Conservation (phyloP, 1,140 invertebrate genomes). For the Holcopasites calliopsidis region DNA sequence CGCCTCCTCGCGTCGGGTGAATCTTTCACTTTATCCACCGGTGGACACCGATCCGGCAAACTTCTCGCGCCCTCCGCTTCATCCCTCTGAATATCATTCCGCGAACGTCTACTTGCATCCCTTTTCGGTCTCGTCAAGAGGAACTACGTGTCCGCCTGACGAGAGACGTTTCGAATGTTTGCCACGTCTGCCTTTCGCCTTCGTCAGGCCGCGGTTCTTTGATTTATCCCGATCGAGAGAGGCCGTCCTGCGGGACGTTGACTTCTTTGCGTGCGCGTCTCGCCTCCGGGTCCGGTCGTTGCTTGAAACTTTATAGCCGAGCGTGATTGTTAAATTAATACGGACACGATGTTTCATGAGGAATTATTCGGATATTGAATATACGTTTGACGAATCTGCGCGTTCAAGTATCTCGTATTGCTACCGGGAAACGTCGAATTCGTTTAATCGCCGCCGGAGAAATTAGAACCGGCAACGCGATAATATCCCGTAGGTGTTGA, state of each 20-base stretch:
- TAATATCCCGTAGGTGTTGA: neutral
- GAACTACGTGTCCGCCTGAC: slow-evolving; percentile 37
- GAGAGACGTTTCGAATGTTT: slow-evolving; percentile 51
- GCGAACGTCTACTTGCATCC: slow-evolving; percentile 60
- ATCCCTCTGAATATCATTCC: slow-evolving; percentile 71
- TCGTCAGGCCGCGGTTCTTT: slow-evolving; percentile 33
- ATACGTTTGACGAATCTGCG: too few relatives aligned
- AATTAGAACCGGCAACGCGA: slow-evolving; percentile 25
- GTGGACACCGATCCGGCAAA: slow-evolving; percentile 75
- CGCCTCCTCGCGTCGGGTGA: slow-evolving; percentile 56
- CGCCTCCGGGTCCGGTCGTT: neutral
- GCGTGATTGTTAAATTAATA: neutral
- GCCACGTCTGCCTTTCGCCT: slow-evolving; percentile 52
- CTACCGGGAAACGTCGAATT: neutral
- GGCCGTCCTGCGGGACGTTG: slow-evolving; percentile 27
- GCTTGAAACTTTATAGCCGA: neutral
- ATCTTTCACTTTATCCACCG: slow-evolving; percentile 78
- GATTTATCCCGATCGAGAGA: slow-evolving; percentile 40
- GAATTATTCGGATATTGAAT: too few relatives aligned
- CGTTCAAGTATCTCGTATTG: neutral
- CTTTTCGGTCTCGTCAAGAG: slow-evolving; percentile 45
- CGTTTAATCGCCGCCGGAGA: neutral
- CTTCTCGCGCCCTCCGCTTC: slow-evolving; percentile 41
- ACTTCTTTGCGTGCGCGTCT: slow-evolving; percentile 35
- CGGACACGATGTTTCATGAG: too few relatives aligned